A percentile compares a stretch with the other conserved stretches of the same genome.
phyloP scores from a whole-genome alignment of 2,797 vertebrate genomes.

The Gadopsis bispinosus region DNA sequence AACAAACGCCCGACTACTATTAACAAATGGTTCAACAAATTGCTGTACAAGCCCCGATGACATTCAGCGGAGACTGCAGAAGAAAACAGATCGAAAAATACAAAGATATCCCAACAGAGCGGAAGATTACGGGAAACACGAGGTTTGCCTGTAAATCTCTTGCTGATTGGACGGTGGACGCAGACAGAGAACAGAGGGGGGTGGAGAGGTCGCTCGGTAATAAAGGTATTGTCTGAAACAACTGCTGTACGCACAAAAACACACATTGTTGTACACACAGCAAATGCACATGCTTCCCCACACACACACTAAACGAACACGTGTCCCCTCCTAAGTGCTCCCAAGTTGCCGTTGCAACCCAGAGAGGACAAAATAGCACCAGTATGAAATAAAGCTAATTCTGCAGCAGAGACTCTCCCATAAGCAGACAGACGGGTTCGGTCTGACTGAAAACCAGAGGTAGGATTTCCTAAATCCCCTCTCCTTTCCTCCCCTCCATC shows the following conservation, averaged over 20 bases:
- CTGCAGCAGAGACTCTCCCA: slow-evolving; percentile 60
- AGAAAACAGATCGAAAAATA: slow-evolving; percentile 55
- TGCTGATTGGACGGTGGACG: slow-evolving; percentile 35
- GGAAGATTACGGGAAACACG: slow-evolving; percentile 51
- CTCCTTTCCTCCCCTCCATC: slow-evolving; percentile 13
- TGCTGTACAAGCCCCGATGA: slow-evolving; percentile 43
- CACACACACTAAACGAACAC: slow-evolving; percentile 46
- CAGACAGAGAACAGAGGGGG: slow-evolving; percentile 12
- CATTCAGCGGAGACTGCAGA: slow-evolving; percentile 53
- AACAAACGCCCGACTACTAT: slow-evolving; percentile 47
- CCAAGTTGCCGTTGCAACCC: slow-evolving; percentile 58
- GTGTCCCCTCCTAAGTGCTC: slow-evolving; percentile 43
- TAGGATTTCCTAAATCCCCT: slow-evolving; percentile 52
- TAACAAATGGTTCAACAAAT: slow-evolving; percentile 51
- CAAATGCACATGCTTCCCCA: slow-evolving; percentile 5
- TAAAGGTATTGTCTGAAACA: slow-evolving; percentile 68
- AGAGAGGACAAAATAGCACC: slow-evolving; percentile 80
- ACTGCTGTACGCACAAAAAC: slow-evolving; percentile 28
- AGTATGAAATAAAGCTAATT: slow-evolving; percentile 83
- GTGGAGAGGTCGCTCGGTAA: slow-evolving; percentile 30
- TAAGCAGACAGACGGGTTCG: slow-evolving; percentile 10
- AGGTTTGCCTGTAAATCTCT: slow-evolving; percentile 38
- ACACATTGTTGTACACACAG: background rate
- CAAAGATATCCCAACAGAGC: slow-evolving; percentile 52
- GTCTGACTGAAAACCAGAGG: slow-evolving; percentile 50